These are phyloP conservation scores for Probosciger aterrimus DNA, from an alignment of 2,113 vertebrate species.

Conservation along the genomic window DNA sequence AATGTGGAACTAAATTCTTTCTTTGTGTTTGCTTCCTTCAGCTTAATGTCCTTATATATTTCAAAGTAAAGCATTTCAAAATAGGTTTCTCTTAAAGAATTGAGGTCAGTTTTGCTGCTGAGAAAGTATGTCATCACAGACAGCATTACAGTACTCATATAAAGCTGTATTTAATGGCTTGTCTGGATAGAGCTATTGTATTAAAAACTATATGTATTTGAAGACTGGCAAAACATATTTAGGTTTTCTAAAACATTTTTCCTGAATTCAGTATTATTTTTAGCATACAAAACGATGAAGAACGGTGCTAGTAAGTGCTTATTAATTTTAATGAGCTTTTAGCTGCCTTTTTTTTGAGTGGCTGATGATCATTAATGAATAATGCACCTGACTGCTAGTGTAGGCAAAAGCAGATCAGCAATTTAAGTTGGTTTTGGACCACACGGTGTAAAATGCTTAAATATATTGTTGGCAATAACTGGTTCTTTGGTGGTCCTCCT, in stretches of 20 bases:
- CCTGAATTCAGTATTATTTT: background rate
- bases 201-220: background rate
- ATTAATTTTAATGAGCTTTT: slow-evolving; percentile 47
- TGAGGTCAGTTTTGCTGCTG: slow-evolving; percentile 5
- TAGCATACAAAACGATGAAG: background rate
- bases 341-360: background rate
- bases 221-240: background rate
- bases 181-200: background rate
- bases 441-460: background rate
- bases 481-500: background rate
- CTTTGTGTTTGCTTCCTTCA: background rate
- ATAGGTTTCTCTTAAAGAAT: background rate
- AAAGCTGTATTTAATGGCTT: background rate
- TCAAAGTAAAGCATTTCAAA: slow-evolving; percentile 34
- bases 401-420: background rate
- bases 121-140: slow-evolving; percentile 1
- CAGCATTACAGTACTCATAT: background rate
- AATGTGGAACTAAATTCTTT: background rate
- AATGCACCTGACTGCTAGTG: background rate
- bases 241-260: background rate
- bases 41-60: slow-evolving; percentile 21
- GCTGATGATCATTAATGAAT: background rate
- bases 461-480: background rate
- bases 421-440: background rate
- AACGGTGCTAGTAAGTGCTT: background rate